Conservation (phyloP, 2,113 vertebrate genomes). For the Microcebus ravelobensis region DNA sequence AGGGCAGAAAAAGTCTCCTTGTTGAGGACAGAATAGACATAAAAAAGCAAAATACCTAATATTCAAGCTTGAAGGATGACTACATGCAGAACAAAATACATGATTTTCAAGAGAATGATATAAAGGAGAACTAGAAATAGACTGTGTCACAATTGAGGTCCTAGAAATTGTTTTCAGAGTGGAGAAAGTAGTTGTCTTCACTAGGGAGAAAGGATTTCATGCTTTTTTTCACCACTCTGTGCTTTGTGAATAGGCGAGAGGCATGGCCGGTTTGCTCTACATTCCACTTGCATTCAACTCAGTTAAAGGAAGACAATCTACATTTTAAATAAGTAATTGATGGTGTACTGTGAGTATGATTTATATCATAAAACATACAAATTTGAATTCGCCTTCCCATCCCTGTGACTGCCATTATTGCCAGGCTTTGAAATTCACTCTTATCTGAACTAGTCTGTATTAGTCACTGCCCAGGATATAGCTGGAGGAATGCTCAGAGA, state of each 20-base stretch:
- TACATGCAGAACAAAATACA: neutral
- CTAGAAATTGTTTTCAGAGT: neutral
- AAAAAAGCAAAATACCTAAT: neutral
- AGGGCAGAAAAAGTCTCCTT: neutral
- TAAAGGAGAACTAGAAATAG: neutral
- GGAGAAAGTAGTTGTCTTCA: neutral
- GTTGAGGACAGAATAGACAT: neutral
- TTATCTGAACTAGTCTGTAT: neutral
- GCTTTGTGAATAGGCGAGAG: neutral
- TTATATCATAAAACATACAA: neutral
- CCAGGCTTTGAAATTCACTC: neutral
- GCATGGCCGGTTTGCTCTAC: neutral
- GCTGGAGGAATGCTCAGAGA: neutral
- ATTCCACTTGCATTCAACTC: neutral
- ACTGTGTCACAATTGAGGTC: neutral
- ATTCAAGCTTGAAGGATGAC: neutral
- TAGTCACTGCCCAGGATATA: neutral
- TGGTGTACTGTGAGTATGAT: neutral
- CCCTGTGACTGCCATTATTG: neutral
- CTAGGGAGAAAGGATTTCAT: neutral
- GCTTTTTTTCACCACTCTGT: neutral
- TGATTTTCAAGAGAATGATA: neutral
- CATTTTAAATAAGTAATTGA: neutral
- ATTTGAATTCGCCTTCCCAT: neutral
- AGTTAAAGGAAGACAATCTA: neutral